Evolutionary conservation across 1,140 invertebrate genomes (phyloP), one percentile per base, ranked within the genome.

Genomic region (Monochamus saltuarius): DNA sequence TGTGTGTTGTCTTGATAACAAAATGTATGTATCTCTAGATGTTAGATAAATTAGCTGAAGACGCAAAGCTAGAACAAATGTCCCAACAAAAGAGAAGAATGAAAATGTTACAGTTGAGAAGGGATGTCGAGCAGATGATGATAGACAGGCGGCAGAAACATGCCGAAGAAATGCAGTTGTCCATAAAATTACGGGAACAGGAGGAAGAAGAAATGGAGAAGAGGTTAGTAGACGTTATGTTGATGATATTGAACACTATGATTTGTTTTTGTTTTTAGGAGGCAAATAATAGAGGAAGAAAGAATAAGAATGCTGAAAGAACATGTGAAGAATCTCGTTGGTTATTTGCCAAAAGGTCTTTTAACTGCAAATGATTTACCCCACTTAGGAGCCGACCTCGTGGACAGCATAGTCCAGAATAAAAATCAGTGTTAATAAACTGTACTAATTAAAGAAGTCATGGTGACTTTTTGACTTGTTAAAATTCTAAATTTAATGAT

Each of bases 231-330:
- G 11, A 56, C 45, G 17, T 64, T 56, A 14, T 56, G 59, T 17
- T 62, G 40, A 53, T 57, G 10, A 51, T 45, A 42, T 35, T 2
- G 39, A 4, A 42, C 4, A 8, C 17, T 29, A 6, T 6, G 6
- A 29, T 29, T 6, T 29, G 46, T 59, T 37, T 66, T 47, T 56
- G 60, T 61, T 71, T 73, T 35, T 51, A 79, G 77, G 56, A 63
- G 55, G 61, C 60, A 67, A 50, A 62, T 75, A 22, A 74, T 80
- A 42, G 76, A 79, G 65, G 75, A 79, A 58, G 79, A 80, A 67
- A 61, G 78, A 19, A 52, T 75, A 11, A 65, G 64, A 35, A 64
- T 80, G 63, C 56, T 80, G 40, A 72, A 74, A 46, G 72, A 78
- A 52, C 79, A 80, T 65, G 77, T 76, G 7, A 59, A 69, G 22